Evolutionary conservation across 2,797 vertebrate genomes (phyloP).

Genomic region (Nannoperca australis): DNA sequence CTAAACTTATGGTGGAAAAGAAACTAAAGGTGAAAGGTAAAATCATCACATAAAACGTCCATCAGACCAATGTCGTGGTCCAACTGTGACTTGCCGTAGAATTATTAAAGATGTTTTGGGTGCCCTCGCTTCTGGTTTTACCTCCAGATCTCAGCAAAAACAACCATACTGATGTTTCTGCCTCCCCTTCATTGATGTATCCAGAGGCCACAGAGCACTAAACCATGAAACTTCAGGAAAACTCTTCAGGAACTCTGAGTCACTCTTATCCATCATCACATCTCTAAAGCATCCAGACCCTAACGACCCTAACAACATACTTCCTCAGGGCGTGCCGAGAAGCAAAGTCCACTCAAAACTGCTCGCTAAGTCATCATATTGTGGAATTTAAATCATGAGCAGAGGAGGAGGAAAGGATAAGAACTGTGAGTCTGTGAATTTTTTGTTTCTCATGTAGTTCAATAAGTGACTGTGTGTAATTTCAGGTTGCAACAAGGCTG

Average conservation of each 20-base stretch:
- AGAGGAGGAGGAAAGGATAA: background rate
- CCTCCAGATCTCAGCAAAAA: background rate
- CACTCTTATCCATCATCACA: conserved; percentile 59
- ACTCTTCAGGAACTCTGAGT: conserved; percentile 17
- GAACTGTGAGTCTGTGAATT: background rate
- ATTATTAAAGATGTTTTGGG: background rate
- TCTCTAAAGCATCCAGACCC: conserved; percentile 51
- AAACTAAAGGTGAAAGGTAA: background rate
- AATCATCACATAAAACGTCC: background rate
- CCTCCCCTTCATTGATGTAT: background rate
- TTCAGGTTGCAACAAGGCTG: background rate
- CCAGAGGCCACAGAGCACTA: conserved; percentile 19
- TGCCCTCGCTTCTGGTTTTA: background rate
- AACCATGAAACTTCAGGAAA: conserved; percentile 25
- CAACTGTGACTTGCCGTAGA: background rate
- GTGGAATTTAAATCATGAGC: conserved; percentile 26
- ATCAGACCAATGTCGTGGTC: background rate
- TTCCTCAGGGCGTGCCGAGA: conserved; percentile 74
- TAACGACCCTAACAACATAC: conserved; percentile 72
- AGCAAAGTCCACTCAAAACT: conserved; percentile 44
- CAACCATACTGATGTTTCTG: background rate
- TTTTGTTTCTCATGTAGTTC: background rate
- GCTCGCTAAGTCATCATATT: conserved; percentile 28
- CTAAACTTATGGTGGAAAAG: background rate
- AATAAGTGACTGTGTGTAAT: background rate